Conservation (phyloP, 30 jellyfish, hydroid and myxozoan species). For the Cassiopea andromeda region DNA sequence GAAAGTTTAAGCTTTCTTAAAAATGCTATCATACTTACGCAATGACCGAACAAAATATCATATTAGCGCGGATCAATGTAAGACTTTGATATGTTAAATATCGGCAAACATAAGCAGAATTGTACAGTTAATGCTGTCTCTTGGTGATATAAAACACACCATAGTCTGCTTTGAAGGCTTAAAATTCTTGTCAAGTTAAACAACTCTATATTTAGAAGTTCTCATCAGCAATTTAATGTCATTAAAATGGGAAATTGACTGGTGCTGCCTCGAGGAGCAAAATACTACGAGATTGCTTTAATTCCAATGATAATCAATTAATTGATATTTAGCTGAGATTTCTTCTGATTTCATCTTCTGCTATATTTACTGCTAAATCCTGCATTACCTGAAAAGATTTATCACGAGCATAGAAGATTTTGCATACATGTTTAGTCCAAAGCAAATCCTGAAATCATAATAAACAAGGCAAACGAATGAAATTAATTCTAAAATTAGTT, state of each 20-base stretch:
- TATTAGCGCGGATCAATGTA: not conserved
- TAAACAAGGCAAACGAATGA: too few relatives aligned
- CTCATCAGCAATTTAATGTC: conserved; percentile 5
- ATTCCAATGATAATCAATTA: conserved; percentile 9
- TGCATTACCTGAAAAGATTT: too few relatives aligned
- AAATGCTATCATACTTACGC: not conserved
- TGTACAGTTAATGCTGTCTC: not conserved
- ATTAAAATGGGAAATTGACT: not conserved
- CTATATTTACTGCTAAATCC: too few relatives aligned
- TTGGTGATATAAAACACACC: not conserved
- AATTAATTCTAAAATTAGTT: too few relatives aligned
- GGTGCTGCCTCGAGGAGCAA: not conserved
- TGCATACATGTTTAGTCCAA: too few relatives aligned
- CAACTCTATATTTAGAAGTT: conserved; percentile 1
- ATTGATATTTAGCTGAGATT: not conserved
- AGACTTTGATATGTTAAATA: not conserved
- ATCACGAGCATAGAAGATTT: too few relatives aligned
- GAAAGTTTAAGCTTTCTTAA: not conserved
- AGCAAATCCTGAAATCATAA: too few relatives aligned
- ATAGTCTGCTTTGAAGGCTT: not conserved
- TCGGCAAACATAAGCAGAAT: not conserved
- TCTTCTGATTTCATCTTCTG: not conserved
- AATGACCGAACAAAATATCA: not conserved
- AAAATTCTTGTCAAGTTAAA: not conserved
- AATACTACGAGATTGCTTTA: not conserved